Evolutionary conservation across 2,888 invertebrate species (phyloP), one percentile per base, ranked within the genome.

Genomic region (Ferdinandea cuprea): DNA sequence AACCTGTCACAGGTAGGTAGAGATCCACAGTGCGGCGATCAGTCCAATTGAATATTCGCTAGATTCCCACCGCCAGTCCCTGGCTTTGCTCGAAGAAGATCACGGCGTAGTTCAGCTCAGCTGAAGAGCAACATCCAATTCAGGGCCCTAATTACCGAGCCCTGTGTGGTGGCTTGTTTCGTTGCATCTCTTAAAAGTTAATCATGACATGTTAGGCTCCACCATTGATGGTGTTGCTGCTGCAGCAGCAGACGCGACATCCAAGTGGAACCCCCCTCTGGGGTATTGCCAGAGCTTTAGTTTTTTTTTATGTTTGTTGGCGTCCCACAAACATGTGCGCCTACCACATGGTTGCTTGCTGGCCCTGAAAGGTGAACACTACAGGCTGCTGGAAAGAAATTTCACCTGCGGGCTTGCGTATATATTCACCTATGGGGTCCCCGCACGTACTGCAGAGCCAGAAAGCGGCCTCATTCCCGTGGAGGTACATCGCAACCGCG

Each of bases 111-210:
- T 25, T 48, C 48, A 28, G 21, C 9, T 32, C 17, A 44, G 42
- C 15, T 32, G 52, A 54, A 32, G 65, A 17, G 48, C 59, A 54
- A 54, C 71, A 71, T 65, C 69, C 74, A 40, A 81, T 76, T 76
- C 61, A 46, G 52, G 56, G 78, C 37, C 81, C 83, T 83, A 83
- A 83, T 83, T 83, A 83, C 83, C 54, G 50, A 61, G 58, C 78
- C 58, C 56, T 68, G 63, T 78, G 58, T 78, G 78, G 78, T 83
- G 83, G 83, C 83, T 65, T 78, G 61, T 83, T 73, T 72, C 44
- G 78, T 68, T 77, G 78, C 54, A 78, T 83, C 83, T 83, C 68
- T 73, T 58, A 72, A 83, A 83, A 83, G 72, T 83, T 78, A 78
- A 83, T 83, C 83, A 73, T 83, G 83, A 83, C 83, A 83, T 78